Conservation (phyloP, 2,888 invertebrate genomes). For the Exocentrus adspersus region DNA sequence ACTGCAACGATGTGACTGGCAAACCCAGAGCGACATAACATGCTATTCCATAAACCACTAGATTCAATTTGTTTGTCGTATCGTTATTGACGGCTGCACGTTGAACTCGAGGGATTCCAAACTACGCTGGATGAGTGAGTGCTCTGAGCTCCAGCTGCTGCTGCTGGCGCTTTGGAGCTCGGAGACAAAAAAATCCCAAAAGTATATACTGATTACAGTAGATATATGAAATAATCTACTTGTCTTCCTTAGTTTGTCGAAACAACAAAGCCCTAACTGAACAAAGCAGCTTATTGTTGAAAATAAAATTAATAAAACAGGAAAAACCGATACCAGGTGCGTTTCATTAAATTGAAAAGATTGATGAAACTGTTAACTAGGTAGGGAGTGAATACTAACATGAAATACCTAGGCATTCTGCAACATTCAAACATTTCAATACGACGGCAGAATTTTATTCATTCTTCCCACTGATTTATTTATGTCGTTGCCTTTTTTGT, state of each 20-base stretch:
- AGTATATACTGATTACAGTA: no score
- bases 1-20: constrained; percentile 43
- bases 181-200: not conserved
- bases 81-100: constrained; percentile 54
- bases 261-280: no score
- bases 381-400: no score
- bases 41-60: constrained; percentile 48
- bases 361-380: no score
- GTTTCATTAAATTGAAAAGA: no score
- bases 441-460: not conserved
- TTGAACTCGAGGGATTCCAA: constrained; percentile 36
- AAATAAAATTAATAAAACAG: no score
- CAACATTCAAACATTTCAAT: constrained; percentile 12
- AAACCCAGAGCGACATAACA: constrained; percentile 45
- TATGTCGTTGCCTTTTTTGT: constrained; percentile 11
- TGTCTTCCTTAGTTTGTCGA: not conserved
- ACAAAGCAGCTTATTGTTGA: no score
- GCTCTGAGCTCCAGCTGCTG: constrained; percentile 13
- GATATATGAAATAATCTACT: not conserved
- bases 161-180: not conserved
- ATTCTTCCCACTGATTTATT: constrained; percentile 18
- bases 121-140: constrained; percentile 17
- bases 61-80: constrained; percentile 58
- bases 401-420: constrained; percentile 7
- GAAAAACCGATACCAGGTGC: no score